Conservation (phyloP, 1,140 invertebrate species). For the Atta cephalotes region DNA sequence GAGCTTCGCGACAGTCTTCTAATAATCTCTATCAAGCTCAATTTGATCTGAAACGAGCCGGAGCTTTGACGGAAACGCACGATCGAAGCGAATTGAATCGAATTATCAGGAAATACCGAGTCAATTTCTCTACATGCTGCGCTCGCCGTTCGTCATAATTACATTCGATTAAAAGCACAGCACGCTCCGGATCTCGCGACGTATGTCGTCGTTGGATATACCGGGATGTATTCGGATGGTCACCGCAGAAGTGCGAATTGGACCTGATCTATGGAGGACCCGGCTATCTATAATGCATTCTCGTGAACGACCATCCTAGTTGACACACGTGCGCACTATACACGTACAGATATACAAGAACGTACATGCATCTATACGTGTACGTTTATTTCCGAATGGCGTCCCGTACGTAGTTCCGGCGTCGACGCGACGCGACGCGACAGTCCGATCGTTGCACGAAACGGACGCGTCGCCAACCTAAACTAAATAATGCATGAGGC, state of each 20-base stretch:
- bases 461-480: constrained; percentile 74
- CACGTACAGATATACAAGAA: constrained; percentile 12
- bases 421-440: constrained; percentile 77
- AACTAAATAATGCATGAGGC: constrained; percentile 82
- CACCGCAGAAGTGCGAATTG: constrained; percentile 73
- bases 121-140: constrained; percentile 64
- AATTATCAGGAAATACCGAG: constrained; percentile 59
- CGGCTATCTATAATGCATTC: constrained; percentile 75
- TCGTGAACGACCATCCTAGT: constrained; percentile 59
- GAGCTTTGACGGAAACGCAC: constrained; percentile 12
- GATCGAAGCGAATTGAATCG: constrained; percentile 62
- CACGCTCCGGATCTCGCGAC: constrained; percentile 27
- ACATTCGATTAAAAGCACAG: constrained; percentile 70
- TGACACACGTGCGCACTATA: constrained; percentile 27
- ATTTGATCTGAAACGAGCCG: constrained; percentile 1
- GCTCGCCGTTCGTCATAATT: constrained; percentile 67
- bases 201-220: constrained; percentile 46
- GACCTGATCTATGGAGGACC: constrained; percentile 71
- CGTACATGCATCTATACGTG: constrained; percentile 35
- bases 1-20: constrained; percentile 28
- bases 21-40: constrained; percentile 34
- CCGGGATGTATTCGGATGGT: constrained; percentile 32
- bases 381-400: constrained; percentile 77
- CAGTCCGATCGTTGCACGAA: constrained; percentile 76
- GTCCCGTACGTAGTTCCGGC: constrained; percentile 74